Percentiles rank a stretch among this genome's conserved stretches.
phyloP scores from a whole-genome alignment of 2,113 vertebrate species.

The Gallinago paraguaiae region DNA sequence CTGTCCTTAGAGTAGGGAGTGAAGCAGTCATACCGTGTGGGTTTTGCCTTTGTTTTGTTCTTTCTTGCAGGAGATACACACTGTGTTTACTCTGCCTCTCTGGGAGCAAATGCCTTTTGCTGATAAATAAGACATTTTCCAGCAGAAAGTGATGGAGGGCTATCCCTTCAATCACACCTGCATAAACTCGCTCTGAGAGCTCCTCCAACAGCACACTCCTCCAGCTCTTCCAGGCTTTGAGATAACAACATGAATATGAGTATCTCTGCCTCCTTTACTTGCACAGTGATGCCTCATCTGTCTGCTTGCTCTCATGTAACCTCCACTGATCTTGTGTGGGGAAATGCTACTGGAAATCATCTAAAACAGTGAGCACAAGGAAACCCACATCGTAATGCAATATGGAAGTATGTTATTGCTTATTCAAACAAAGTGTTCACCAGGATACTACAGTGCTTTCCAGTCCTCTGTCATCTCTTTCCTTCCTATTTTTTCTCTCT shows the following conservation, averaged over 20 bases:
- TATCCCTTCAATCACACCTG: neutral
- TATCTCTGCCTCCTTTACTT: neutral
- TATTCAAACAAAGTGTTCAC: neutral
- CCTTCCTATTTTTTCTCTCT: neutral
- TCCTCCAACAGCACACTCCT: neutral
- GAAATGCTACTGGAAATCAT: neutral
- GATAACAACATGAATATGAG: neutral
- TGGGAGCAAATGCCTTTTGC: neutral
- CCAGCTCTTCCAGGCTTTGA: neutral
- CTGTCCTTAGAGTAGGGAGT: neutral
- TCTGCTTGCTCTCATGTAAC: neutral
- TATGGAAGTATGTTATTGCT: neutral
- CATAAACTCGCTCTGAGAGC: neutral
- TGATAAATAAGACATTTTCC: too few relatives aligned
- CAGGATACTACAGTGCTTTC: neutral
- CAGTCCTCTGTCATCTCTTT: neutral
- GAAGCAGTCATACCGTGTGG: neutral
- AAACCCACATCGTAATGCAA: rapidly evolving
- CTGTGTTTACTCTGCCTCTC: neutral
- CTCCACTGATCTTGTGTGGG: neutral
- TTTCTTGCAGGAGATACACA: neutral
- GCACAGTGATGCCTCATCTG: neutral
- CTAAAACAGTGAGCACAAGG: neutral
- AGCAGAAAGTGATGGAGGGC: neutral
- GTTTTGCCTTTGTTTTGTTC: neutral